Evolutionary conservation across 2,797 vertebrate species (phyloP), one percentile per base, ranked within the genome.

Genomic region (Cheirogaleus major): DNA sequence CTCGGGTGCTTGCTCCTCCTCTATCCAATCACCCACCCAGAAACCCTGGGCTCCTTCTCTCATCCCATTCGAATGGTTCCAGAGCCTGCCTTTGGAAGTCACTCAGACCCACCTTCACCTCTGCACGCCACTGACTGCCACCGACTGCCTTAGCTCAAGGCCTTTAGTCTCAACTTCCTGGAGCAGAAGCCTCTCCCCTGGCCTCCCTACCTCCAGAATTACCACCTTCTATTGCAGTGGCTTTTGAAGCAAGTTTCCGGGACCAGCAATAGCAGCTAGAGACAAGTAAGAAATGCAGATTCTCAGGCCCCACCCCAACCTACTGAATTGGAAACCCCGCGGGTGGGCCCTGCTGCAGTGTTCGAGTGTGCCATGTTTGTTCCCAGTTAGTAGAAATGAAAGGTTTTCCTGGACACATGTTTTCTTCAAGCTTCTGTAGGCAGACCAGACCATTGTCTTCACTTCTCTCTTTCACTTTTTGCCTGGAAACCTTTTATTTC

Each of bases 321-420:
- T 61, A 35, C 8, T 3, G n/a, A 50, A 25, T 17, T 15, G 85
- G 10, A 52, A 57, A 22, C 63, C 43, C 30, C 20, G 0, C 2
- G 23, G 0, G 11, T 35, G 27, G 50, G 32, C 12, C 43, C 75
- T 35, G 32, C 12, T 38, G 0, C n/a, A 13, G n/a, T 14, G 20
- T 35, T 9, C 52, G 7, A 35, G 75, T 13, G 27, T n/a, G 27
- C 52, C 59, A n/a, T 3, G 2, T 43, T 41, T 41, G 18, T 61
- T 70, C 41, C 57, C 7, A 17, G 7, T 41, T 23, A 43, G 63
- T n/a, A 18, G 78, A 75, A 65, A 91, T 1, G 7, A 52, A 27
- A 18, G 18, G 0, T 63, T 65, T 78, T 67, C 73, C 52, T 4
- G 1, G 11, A 23, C 23, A 22, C 5, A 0, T 22, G 20, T 18